These are phyloP conservation scores for Sus scrofa DNA, from an alignment of 2,113 vertebrate species.

Conservation along the genomic window DNA sequence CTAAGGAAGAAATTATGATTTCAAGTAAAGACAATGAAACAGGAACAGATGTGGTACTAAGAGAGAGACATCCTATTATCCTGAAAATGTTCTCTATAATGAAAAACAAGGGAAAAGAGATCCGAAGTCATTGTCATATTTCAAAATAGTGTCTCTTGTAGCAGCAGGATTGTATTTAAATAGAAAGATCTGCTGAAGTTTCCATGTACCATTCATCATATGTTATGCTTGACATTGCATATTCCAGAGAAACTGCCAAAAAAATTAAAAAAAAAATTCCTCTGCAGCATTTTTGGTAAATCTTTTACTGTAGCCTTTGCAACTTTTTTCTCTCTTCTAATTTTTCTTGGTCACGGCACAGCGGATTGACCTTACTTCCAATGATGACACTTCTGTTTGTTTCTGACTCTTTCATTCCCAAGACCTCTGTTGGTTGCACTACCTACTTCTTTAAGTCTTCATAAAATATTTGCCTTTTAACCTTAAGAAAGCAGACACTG, in stretches of 20 bases:
- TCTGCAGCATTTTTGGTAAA: background rate
- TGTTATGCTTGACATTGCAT: background rate
- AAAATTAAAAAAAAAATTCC: background rate
- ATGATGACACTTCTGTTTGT: background rate
- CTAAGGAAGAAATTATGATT: conserved; percentile 69
- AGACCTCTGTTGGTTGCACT: background rate
- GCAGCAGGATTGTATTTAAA: background rate
- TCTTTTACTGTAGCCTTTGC: background rate
- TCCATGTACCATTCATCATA: background rate
- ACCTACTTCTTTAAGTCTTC: background rate
- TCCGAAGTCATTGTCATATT: conserved; percentile 50
- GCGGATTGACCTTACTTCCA: background rate
- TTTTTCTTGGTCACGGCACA: background rate
- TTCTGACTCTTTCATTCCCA: background rate
- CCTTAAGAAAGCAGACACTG: background rate
- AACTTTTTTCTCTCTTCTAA: background rate
- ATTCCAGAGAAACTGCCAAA: background rate
- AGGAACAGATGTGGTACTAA: conserved; percentile 74
- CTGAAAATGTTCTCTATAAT: conserved; percentile 63
- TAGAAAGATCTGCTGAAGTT: conserved; percentile 7
- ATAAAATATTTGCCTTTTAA: background rate
- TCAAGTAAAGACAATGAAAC: conserved; percentile 38
- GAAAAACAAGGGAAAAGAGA: conserved; percentile 65
- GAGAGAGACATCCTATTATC: conserved; percentile 66
- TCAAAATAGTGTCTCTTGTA: conserved; percentile 58